phyloP scores from a whole-genome alignment of 2,888 invertebrate genomes.

The Augiades crinisus region DNA sequence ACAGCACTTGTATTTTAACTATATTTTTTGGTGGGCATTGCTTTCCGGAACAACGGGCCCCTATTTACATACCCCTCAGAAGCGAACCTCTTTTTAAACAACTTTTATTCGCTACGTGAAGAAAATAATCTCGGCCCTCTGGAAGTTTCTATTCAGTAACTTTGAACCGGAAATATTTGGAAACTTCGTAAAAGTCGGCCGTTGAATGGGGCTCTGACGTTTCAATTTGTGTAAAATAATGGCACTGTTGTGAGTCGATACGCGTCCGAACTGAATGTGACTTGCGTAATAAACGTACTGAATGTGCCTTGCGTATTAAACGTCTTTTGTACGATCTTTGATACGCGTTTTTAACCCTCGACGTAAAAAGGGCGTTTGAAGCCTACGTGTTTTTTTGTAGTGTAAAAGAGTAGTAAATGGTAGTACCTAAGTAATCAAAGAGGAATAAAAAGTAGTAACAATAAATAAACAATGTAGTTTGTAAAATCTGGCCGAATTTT shows the following conservation, averaged over 20 bases:
- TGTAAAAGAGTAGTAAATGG: no score
- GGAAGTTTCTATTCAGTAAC: conserved; percentile 7
- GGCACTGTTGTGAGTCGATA: conserved; percentile 7
- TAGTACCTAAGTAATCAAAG: no score
- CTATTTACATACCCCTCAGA: conserved; percentile 4
- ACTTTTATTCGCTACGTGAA: conserved; percentile 5
- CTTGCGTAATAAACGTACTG: conserved; percentile 5
- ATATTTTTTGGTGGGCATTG: no score
- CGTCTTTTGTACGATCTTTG: no score
- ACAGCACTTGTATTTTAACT: no score
- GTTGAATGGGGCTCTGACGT: conserved; percentile 7
- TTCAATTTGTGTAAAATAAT: conserved; percentile 21
- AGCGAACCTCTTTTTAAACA: background rate
- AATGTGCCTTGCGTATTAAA: conserved; percentile 19
- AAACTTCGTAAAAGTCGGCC: conserved; percentile 4
- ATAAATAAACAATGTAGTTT: no score
- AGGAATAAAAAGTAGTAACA: no score
- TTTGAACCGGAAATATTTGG: conserved; percentile 17
- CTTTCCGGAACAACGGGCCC: background rate
- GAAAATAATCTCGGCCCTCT: conserved; percentile 10
- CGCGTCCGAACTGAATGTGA: conserved; percentile 16
- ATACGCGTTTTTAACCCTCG: no score
- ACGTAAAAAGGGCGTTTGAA: no score
- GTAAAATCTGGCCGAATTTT: no score
- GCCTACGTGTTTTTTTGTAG: no score